Conservation (phyloP, 2,888 invertebrate species). For the Eutolmus rufibarbis region DNA sequence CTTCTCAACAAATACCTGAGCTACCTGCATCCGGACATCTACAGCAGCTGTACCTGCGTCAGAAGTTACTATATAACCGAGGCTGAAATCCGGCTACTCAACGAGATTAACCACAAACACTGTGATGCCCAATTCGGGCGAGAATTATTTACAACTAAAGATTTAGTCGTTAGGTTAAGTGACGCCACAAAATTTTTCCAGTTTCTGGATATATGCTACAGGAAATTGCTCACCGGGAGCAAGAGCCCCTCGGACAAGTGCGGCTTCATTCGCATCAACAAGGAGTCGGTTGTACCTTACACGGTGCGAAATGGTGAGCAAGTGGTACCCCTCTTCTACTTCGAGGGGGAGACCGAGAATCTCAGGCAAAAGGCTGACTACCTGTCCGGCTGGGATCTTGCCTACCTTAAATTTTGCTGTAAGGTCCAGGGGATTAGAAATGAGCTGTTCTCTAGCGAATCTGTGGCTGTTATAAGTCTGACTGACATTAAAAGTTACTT, state of each 20-base stretch:
- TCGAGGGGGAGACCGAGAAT: slow-evolving; percentile 87
- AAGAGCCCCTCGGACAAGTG: slow-evolving; percentile 79
- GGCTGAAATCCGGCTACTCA: slow-evolving; percentile 85
- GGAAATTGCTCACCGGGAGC: slow-evolving; percentile 76
- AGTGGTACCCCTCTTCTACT: slow-evolving; percentile 90
- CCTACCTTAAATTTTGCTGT: slow-evolving; percentile 92
- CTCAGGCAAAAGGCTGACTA: slow-evolving; percentile 85
- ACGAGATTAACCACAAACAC: slow-evolving; percentile 91
- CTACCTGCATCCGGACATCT: slow-evolving; percentile 87
- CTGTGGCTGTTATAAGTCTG: slow-evolving; percentile 88
- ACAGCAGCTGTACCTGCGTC: slow-evolving; percentile 89
- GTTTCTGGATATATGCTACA: slow-evolving; percentile 88
- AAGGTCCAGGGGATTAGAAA: slow-evolving; percentile 92
- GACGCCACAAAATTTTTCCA: slow-evolving; percentile 92
- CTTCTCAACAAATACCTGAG: slow-evolving; percentile 87
- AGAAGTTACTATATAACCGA: slow-evolving; percentile 93
- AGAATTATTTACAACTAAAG: slow-evolving; percentile 85
- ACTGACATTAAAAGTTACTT: slow-evolving; percentile 91
- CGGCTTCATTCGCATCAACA: slow-evolving; percentile 90
- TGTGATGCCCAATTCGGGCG: slow-evolving; percentile 90
- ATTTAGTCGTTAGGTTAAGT: slow-evolving; percentile 85
- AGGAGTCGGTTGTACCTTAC: slow-evolving; percentile 92
- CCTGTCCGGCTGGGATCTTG: slow-evolving; percentile 89
- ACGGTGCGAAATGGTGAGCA: slow-evolving; percentile 83
- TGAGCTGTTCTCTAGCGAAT: slow-evolving; percentile 89